A percentile compares a stretch with the other conserved stretches of the same genome.
Evolutionary conservation across 53 echinoderm and acorn worm species (phyloP).

Genomic region (Apostichopus leukothele): DNA sequence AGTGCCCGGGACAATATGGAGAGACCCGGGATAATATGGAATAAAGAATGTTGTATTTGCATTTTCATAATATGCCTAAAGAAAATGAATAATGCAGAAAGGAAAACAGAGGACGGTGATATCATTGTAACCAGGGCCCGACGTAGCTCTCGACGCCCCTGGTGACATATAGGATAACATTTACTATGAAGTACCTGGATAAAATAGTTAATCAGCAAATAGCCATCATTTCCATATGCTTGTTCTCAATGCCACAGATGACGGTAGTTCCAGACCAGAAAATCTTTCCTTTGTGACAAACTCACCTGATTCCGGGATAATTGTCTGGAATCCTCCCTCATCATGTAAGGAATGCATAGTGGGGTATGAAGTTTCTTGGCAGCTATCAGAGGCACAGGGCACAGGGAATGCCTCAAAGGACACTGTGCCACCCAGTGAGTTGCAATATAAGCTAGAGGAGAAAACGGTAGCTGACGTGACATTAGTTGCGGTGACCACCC

Average conservation of each 20-base stretch:
- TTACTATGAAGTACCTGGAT: too few species aligned
- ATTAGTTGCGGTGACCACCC: constrained; percentile 9
- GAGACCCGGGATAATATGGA: too few species aligned
- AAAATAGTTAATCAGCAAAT: too few species aligned
- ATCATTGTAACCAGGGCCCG: too few species aligned
- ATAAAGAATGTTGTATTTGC: too few species aligned
- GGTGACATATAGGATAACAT: too few species aligned
- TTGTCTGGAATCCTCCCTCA: constrained; percentile 20
- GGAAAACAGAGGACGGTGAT: too few species aligned
- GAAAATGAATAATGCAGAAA: too few species aligned
- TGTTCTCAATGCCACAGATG: background rate
- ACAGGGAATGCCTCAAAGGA: background rate
- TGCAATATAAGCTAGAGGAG: background rate
- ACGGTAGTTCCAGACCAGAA: constrained; percentile 15
- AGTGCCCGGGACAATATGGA: too few species aligned
- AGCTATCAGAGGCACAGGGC: background rate
- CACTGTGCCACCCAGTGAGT: background rate
- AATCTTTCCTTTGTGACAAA: background rate
- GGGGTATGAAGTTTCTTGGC: constrained; percentile 35
- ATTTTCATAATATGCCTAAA: too few species aligned
- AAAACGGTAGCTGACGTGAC: background rate
- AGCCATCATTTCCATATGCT: too few species aligned
- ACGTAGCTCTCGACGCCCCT: too few species aligned
- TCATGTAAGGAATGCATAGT: constrained; percentile 14
- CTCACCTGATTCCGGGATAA: background rate